Conservation (phyloP, 1,140 invertebrate genomes). For the Pseudoatta argentina region DNA sequence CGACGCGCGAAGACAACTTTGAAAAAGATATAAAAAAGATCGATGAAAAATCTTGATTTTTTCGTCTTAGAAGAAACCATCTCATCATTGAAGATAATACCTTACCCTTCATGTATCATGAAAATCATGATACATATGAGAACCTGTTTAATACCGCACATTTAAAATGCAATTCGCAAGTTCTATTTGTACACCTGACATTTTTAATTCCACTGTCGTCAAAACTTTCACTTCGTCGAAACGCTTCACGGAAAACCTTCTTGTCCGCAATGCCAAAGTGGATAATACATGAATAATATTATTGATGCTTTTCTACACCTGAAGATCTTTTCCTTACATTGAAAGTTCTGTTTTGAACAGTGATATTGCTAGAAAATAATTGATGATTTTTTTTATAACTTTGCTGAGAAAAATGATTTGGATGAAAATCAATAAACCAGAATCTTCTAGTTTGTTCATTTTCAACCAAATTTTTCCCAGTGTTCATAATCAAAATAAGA, state of each 20-base stretch:
- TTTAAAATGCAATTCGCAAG: conserved; percentile 15
- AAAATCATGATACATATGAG: conserved; percentile 11
- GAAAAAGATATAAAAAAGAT: background rate
- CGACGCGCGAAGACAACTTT: conserved; percentile 15
- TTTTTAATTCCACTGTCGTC: conserved; percentile 32
- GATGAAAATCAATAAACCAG: too few relatives aligned
- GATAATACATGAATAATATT: background rate
- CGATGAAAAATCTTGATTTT: background rate
- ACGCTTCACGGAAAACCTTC: background rate
- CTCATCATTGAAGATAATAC: conserved; percentile 33
- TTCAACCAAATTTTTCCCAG: too few relatives aligned
- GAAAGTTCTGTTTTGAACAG: background rate
- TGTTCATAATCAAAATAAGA: background rate
- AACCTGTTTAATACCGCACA: conserved; percentile 16
- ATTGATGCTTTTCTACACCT: conserved; percentile 3
- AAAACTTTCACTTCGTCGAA: background rate
- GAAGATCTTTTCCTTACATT: background rate
- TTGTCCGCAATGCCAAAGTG: background rate
- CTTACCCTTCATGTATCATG: background rate
- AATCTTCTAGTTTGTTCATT: too few relatives aligned
- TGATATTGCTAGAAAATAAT: background rate
- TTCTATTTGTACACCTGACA: background rate
- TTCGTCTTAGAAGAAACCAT: conserved; percentile 20
- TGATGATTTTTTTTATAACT: background rate
- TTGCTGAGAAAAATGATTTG: too few relatives aligned